Evolutionary conservation across 2,113 vertebrate species (phyloP).

Genomic region (Cyphomyrus plagiostoma): DNA sequence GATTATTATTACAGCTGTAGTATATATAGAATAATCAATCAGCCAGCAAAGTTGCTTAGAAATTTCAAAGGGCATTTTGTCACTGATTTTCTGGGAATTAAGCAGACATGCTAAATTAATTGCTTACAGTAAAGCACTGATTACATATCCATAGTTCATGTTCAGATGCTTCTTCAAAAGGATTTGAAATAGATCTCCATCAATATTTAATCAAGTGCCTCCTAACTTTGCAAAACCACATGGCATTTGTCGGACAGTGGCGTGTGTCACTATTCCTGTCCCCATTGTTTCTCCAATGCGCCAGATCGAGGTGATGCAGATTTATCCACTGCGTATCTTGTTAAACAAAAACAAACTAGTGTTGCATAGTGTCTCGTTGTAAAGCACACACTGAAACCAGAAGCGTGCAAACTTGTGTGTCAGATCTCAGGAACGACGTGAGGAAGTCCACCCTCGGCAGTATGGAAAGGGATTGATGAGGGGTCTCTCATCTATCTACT

Average conservation of each 20-base stretch:
- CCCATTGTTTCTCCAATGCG: neutral
- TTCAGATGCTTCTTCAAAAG: constrained; percentile 26
- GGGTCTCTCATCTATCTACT: neutral
- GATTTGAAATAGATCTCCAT: constrained; percentile 35
- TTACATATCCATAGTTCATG: constrained; percentile 28
- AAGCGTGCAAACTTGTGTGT: neutral
- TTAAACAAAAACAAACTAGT: neutral
- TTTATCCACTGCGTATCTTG: too few relatives aligned
- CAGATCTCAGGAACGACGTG: neutral
- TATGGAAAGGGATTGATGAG: neutral
- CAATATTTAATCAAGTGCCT: constrained; percentile 31
- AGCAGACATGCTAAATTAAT: constrained; percentile 33
- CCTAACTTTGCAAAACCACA: constrained; percentile 11
- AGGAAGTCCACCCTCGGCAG: neutral
- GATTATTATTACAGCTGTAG: neutral
- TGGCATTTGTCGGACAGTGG: neutral
- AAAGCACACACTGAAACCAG: neutral
- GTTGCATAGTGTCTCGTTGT: neutral
- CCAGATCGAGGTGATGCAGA: neutral
- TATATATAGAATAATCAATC: neutral
- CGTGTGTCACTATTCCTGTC: neutral
- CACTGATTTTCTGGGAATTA: neutral
- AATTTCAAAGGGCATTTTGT: constrained; percentile 4
- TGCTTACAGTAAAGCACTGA: constrained; percentile 24
- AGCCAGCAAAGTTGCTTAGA: neutral